Evolutionary conservation across 2,888 invertebrate species (phyloP).

Genomic region (Liposcelis brunnea): DNA sequence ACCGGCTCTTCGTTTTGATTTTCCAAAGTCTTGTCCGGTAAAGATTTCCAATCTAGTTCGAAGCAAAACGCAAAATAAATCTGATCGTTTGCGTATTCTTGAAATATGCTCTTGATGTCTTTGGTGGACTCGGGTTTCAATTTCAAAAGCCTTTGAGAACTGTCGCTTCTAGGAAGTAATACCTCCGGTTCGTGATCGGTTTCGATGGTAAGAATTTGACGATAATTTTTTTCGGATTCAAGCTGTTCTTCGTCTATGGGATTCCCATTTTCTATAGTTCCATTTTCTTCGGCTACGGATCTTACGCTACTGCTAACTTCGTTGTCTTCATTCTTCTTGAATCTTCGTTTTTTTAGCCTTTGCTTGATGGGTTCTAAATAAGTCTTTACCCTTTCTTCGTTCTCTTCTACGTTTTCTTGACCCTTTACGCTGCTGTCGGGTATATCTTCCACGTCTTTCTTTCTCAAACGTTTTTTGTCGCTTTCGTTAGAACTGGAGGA

Average conservation of each 20-base stretch:
- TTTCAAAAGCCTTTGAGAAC: background rate
- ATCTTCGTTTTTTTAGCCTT: background rate
- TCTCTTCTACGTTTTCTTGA: background rate
- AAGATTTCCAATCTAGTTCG: slow-evolving; percentile 27
- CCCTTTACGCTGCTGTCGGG: background rate
- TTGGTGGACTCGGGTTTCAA: background rate
- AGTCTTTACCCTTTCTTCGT: background rate
- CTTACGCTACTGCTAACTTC: background rate
- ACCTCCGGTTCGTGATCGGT: slow-evolving; percentile 3
- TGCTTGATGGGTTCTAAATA: slow-evolving; percentile 1
- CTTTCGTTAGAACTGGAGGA: background rate
- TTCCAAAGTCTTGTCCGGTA: slow-evolving; percentile 21
- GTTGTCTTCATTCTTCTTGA: background rate
- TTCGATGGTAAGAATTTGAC: background rate
- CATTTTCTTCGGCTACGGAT: too few relatives aligned
- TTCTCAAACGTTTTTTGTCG: too few relatives aligned
- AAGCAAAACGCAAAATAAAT: slow-evolving; percentile 28
- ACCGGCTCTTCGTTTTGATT: slow-evolving; percentile 17
- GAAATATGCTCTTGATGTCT: slow-evolving; percentile 18
- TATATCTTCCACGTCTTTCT: background rate
- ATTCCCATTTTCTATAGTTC: too few relatives aligned
- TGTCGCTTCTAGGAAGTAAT: slow-evolving; percentile 15
- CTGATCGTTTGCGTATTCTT: slow-evolving; percentile 25
- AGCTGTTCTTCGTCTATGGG: too few relatives aligned
- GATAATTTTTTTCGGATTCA: background rate